Evolutionary conservation across 1,140 invertebrate genomes (phyloP), one percentile per base, ranked within the genome.

Genomic region (Cepaea nemoralis): DNA sequence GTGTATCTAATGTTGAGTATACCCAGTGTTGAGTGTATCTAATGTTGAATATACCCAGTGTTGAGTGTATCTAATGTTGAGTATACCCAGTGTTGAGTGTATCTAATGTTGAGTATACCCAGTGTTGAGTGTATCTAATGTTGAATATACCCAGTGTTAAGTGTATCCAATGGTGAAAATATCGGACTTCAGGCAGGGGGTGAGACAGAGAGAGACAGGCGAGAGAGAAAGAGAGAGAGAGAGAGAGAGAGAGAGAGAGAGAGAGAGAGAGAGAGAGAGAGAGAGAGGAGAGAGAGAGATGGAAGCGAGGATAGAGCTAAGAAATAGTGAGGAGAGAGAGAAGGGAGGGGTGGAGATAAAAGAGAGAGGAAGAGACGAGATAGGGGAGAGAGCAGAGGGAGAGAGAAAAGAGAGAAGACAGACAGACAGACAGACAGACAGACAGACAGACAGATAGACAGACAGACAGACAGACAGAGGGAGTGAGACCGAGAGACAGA

Each of bases 221-320:
- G 19, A 27, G 71, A 27, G 39, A 48, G 39, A 45, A 33, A 74
- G 71, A 42, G 71, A 74, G 39, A 74, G 71, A 74, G 19, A 45
- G 42, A 74, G 39, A 74, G 37, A 42, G 19, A 74, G 37, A 74
- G 39, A 74, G n/a, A 45, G 39, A 42, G 37, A 74, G n/a, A 74
- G 39, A 45, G 19, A 2, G 27, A 48, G 19, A 27, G 42, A 48
- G 12, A 27, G 42, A 27, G 45, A 24, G n/a, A 24, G 42, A 24
- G n/a, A 24, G 55, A 59, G 24, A 59, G 3, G 22, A 24, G 24
- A 59, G 55, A 59, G 24, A 59, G 3, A 59, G 24, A 59, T 5
- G n/a, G 55, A 5, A 59, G 55, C 10, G 12, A 59, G 55, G 24
- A 59, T 12, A 48, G 45, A 48, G 19, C 8, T 12, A 48, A 48